A percentile compares a stretch with the other conserved stretches of the same genome.
phyloP scores from a whole-genome alignment of 2,888 invertebrate genomes.

The Macropis europaea region DNA sequence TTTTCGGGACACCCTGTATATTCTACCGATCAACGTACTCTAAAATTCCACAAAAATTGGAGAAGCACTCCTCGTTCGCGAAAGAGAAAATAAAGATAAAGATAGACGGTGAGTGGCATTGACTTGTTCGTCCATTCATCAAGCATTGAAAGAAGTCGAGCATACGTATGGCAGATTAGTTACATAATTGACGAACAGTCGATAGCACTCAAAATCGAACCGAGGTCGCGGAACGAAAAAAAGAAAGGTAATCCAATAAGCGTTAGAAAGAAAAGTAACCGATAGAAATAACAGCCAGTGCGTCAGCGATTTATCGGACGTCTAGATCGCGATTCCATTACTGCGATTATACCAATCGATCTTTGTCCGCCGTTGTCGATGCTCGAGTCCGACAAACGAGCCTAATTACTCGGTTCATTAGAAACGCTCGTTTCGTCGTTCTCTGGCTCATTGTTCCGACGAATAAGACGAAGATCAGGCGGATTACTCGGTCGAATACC shows the following conservation, averaged over 20 bases:
- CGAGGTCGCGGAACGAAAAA: neutral
- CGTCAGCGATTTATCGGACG: constrained; percentile 24
- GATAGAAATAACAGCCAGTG: constrained; percentile 15
- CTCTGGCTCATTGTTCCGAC: neutral
- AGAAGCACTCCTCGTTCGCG: constrained; percentile 30
- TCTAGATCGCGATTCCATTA: constrained; percentile 24
- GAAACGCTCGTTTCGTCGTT: neutral
- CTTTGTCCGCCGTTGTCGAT: constrained; percentile 11
- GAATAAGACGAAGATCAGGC: neutral
- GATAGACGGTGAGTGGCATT: constrained; percentile 23
- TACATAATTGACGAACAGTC: constrained; percentile 3
- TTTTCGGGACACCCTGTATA: too few relatives aligned
- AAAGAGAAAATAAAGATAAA: constrained; percentile 34
- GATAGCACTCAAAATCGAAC: constrained; percentile 11
- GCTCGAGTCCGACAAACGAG: neutral
- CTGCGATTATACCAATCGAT: constrained; percentile 22
- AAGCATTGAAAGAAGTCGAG: neutral
- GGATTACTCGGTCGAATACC: neutral
- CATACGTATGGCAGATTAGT: neutral
- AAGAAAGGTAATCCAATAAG: constrained; percentile 12
- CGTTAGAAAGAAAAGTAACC: constrained; percentile 1
- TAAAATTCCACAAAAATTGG: neutral
- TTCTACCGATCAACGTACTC: too few relatives aligned
- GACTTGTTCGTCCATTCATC: constrained; percentile 4
- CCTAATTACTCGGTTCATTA: too few relatives aligned